These are phyloP conservation scores for Fragum sueziense DNA, from an alignment of 2,888 invertebrate genomes.

Conservation along the genomic window DNA sequence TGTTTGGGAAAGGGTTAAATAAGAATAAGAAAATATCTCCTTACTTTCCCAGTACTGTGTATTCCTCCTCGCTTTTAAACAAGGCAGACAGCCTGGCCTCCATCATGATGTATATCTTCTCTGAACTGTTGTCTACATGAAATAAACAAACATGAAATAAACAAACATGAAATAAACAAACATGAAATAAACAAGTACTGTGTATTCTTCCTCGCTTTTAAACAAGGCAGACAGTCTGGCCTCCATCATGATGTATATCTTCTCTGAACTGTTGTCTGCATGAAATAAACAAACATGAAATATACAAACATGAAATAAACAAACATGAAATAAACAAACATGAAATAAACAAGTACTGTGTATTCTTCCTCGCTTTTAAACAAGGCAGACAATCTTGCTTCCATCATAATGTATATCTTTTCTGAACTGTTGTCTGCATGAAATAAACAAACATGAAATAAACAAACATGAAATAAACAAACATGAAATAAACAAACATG, in stretches of 20 bases:
- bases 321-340: too few species aligned
- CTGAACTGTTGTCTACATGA: slow-evolving; percentile 85
- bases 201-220: slow-evolving; percentile 90
- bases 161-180: too few species aligned
- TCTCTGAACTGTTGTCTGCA: slow-evolving; percentile 85
- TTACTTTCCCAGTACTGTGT: slow-evolving; percentile 89
- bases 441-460: too few species aligned
- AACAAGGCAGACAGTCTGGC: slow-evolving; percentile 90
- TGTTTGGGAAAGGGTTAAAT: too few species aligned
- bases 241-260: slow-evolving; percentile 93
- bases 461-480: too few species aligned
- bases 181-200: too few species aligned
- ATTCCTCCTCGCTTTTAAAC: slow-evolving; percentile 91
- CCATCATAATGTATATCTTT: slow-evolving; percentile 91
- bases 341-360: slow-evolving; percentile 88
- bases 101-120: slow-evolving; percentile 91
- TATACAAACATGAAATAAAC: too few species aligned
- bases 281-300: too few species aligned
- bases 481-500: too few species aligned
- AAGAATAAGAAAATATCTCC: too few species aligned
- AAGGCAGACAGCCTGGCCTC: slow-evolving; percentile 91
- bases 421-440: slow-evolving; percentile 85
- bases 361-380: slow-evolving; percentile 92
- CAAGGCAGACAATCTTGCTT: slow-evolving; percentile 89
- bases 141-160: too few species aligned